Evolutionary conservation across 1,140 invertebrate genomes (phyloP).

Genomic region (Pemphigus obesinymphae): DNA sequence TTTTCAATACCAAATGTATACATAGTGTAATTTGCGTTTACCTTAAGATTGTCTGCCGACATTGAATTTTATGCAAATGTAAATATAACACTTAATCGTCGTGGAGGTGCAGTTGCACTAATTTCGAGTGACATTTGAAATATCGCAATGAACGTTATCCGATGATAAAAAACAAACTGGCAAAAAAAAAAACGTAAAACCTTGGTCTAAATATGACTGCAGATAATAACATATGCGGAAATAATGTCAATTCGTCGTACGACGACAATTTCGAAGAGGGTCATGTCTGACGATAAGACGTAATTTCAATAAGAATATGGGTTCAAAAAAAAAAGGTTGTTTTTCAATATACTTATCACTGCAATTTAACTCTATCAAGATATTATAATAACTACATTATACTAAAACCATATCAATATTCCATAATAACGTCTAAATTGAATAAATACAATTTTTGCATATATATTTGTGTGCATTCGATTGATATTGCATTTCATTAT

Average conservation of each 20-base stretch:
- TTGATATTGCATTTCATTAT: neutral
- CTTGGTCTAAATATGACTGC: neutral
- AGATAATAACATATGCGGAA: neutral
- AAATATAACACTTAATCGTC: neutral
- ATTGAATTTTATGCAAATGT: neutral
- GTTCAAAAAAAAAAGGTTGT: neutral
- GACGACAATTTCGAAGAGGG: neutral
- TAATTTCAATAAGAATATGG: neutral
- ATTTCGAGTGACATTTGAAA: neutral
- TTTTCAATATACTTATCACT: neutral
- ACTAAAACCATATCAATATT: neutral
- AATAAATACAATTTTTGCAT: neutral
- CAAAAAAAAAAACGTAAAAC: neutral
- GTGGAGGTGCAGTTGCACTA: neutral
- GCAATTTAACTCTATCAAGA: neutral
- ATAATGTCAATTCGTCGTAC: neutral
- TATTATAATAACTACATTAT: too few relatives aligned
- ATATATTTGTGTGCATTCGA: neutral
- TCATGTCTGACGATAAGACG: neutral
- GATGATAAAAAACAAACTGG: neutral
- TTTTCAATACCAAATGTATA: too few relatives aligned
- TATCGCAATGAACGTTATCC: neutral
- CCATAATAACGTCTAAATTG: neutral
- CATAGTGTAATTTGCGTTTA: neutral
- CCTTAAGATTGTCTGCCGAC: neutral